phyloP scores from a whole-genome alignment of 2,797 vertebrate species.

The Paratrypauchen microcephalus region DNA sequence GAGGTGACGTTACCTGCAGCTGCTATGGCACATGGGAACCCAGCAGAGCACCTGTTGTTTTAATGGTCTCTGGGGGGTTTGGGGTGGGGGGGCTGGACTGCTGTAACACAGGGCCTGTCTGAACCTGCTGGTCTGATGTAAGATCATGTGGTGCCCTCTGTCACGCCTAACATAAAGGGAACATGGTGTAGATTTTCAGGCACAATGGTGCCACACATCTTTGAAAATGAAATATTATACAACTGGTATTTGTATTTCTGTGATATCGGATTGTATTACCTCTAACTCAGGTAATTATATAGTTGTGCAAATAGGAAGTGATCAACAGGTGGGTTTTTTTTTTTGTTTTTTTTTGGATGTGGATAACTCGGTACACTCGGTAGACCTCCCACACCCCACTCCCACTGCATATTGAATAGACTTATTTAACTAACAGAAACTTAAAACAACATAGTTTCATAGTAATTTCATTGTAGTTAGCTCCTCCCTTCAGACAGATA shows the following conservation, averaged over 20 bases:
- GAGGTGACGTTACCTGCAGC: constrained; percentile 44
- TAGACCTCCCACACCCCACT: too few relatives aligned
- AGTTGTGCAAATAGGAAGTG: too few relatives aligned
- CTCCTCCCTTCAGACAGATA: too few relatives aligned
- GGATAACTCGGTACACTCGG: too few relatives aligned
- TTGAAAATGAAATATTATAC: neutral
- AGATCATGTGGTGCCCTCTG: constrained; percentile 47
- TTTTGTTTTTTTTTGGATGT: too few relatives aligned
- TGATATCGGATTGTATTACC: too few relatives aligned
- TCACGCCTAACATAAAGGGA: constrained; percentile 28
- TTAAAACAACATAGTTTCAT: too few relatives aligned
- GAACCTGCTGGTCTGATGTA: constrained; percentile 43
- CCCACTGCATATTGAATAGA: too few relatives aligned
- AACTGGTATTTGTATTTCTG: neutral
- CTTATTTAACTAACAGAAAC: too few relatives aligned
- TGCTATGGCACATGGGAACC: constrained; percentile 29
- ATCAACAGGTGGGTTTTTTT: too few relatives aligned
- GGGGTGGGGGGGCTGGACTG: constrained; percentile 27
- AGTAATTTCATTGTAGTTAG: too few relatives aligned
- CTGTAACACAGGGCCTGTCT: constrained; percentile 51
- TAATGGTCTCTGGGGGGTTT: constrained; percentile 17
- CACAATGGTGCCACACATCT: neutral
- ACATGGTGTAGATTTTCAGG: neutral
- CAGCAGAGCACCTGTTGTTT: constrained; percentile 63
- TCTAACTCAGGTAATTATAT: too few relatives aligned